These are phyloP conservation scores for Desmophyllum pertusum DNA, from an alignment of 92 coral and sea anemone species.

Conservation along the genomic window DNA sequence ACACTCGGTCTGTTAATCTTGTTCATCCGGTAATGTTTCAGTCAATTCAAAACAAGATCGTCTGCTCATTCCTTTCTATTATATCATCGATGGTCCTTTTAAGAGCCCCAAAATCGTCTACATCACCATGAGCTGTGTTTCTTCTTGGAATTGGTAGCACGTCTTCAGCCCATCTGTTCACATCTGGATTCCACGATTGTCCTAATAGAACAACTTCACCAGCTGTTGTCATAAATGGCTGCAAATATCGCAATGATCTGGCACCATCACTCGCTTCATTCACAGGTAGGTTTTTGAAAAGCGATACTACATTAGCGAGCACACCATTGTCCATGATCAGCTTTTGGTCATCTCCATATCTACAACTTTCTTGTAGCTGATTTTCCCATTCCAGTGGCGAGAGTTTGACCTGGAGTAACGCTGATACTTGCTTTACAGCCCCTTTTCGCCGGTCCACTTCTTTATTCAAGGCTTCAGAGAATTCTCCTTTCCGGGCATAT, in stretches of 20 bases:
- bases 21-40: too few species aligned
- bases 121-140: too few species aligned
- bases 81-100: too few species aligned
- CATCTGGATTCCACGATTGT: slow-evolving; percentile 21
- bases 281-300: slow-evolving; percentile 14
- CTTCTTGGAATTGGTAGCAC: slow-evolving; percentile 20
- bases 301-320: neutral
- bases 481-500: neutral
- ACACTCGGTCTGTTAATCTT: too few species aligned
- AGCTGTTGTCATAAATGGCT: slow-evolving; percentile 21
- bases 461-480: neutral
- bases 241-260: slow-evolving; percentile 16
- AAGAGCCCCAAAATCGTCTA: too few species aligned
- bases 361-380: neutral
- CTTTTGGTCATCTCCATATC: neutral
- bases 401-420: neutral
- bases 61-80: too few species aligned
- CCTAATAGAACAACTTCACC: slow-evolving; percentile 28
- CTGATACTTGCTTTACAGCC: neutral
- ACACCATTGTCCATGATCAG: neutral
- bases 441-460: neutral
- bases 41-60: too few species aligned
- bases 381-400: neutral
- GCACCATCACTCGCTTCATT: slow-evolving; percentile 42
- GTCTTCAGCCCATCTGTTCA: slow-evolving; percentile 8